Evolutionary conservation across 2,113 vertebrate genomes (phyloP).

Genomic region (Nestor notabilis): DNA sequence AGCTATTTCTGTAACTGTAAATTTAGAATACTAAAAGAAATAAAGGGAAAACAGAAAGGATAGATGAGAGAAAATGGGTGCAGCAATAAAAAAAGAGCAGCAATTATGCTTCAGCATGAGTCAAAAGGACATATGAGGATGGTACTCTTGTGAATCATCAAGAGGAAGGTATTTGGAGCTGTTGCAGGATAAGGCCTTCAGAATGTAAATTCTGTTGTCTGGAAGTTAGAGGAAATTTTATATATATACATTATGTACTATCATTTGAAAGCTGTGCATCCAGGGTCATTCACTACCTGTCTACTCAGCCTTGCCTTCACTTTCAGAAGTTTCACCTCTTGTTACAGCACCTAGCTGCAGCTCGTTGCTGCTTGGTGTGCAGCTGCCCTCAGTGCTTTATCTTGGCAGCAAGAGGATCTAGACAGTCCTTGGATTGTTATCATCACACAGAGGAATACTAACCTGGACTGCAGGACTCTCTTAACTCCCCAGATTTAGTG

Average conservation of each 20-base stretch:
- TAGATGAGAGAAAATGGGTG: not conserved
- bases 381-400: not conserved
- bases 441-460: not conserved
- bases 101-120: not conserved
- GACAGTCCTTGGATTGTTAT: not conserved
- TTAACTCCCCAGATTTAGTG: not conserved
- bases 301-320: not conserved
- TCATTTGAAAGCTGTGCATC: not conserved
- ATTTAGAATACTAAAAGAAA: not conserved
- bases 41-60: not conserved
- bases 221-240: not conserved
- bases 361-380: accelerated
- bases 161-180: not conserved
- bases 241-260: not conserved
- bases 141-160: not conserved
- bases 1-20: not conserved
- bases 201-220: not conserved
- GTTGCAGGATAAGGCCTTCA: not conserved
- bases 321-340: not conserved
- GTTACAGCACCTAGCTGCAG: not conserved
- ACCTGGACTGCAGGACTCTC: not conserved
- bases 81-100: not conserved
- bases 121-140: not conserved
- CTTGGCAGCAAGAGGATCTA: not conserved
- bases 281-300: not conserved